These are phyloP conservation scores for Daktulosphaira vitifoliae DNA, from an alignment of 1,140 invertebrate species.

Conservation along the genomic window DNA sequence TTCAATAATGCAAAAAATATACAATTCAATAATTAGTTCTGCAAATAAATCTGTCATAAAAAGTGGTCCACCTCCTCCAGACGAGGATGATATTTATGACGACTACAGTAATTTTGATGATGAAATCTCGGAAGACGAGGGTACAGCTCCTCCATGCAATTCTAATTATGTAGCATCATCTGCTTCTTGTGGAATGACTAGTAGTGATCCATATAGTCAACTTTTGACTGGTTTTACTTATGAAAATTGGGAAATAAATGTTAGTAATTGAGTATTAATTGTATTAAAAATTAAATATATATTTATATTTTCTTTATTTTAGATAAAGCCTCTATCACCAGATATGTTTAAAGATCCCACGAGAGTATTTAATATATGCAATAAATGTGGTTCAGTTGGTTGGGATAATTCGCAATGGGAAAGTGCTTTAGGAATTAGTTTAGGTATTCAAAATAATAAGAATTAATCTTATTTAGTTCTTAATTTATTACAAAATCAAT, in stretches of 20 bases:
- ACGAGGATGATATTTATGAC: slow-evolving; percentile 5
- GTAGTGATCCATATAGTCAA: slow-evolving; percentile 39
- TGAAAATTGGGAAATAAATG: slow-evolving; percentile 40
- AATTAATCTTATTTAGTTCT: not conserved
- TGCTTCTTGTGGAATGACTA: not conserved
- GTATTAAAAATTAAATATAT: too few species aligned
- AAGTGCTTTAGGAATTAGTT: slow-evolving; percentile 41
- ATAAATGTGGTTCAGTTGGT: slow-evolving; percentile 55
- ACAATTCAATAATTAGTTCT: not conserved
- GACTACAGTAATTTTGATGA: not conserved
- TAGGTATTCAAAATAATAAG: not conserved
- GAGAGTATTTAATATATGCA: slow-evolving; percentile 52
- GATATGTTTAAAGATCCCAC: slow-evolving; percentile 45
- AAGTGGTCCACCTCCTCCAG: not conserved
- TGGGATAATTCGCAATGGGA: slow-evolving; percentile 56
- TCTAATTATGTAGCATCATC: too few species aligned
- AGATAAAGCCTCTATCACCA: slow-evolving; percentile 47
- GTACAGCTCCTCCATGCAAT: not conserved
- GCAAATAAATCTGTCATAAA: not conserved
- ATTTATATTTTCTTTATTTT: slow-evolving; percentile 35
- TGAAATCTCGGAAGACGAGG: slow-evolving; percentile 12
- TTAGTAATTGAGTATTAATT: slow-evolving; percentile 35
- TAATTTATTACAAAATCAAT: not conserved
- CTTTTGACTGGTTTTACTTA: slow-evolving; percentile 37
- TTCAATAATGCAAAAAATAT: slow-evolving; percentile 25